A percentile compares a stretch with the other conserved stretches of the same genome.
Conservation (phyloP, 2,888 invertebrate genomes). For the Anorthoa munda region DNA sequence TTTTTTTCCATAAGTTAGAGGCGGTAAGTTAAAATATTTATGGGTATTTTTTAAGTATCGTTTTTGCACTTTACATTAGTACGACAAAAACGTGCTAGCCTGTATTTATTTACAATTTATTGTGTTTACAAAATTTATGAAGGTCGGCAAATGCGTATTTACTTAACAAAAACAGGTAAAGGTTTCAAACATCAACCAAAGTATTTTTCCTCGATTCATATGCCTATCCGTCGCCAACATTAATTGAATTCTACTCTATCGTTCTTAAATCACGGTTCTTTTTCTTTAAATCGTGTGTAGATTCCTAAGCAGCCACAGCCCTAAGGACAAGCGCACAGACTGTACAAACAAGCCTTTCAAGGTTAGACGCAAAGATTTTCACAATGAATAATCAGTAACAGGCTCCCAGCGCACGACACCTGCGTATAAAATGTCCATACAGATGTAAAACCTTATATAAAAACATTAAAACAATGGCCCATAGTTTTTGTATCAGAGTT, state of each 20-base stretch:
- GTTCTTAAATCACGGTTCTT: slow-evolving; percentile 15
- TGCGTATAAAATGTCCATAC: slow-evolving; percentile 18
- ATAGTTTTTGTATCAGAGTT: slow-evolving; percentile 12
- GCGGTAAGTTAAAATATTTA: background rate
- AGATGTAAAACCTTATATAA: slow-evolving; percentile 9
- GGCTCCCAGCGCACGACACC: slow-evolving; percentile 22
- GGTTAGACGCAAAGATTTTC: slow-evolving; percentile 38
- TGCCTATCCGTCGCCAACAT: slow-evolving; percentile 10
- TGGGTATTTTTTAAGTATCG: background rate
- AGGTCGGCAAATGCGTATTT: slow-evolving; percentile 43
- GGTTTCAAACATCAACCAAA: slow-evolving; percentile 41
- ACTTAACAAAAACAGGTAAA: slow-evolving; percentile 54
- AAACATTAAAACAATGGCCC: slow-evolving; percentile 24
- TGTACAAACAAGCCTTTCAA: slow-evolving; percentile 42
- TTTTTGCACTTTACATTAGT: slow-evolving; percentile 25
- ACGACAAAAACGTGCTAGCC: slow-evolving; percentile 36
- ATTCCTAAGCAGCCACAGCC: slow-evolving; percentile 30
- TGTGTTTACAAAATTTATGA: slow-evolving; percentile 39
- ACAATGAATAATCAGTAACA: slow-evolving; percentile 45
- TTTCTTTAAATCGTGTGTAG: slow-evolving; percentile 35
- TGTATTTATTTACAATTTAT: slow-evolving; percentile 41
- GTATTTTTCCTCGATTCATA: slow-evolving; percentile 53
- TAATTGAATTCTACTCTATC: slow-evolving; percentile 53
- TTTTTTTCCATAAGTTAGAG: background rate
- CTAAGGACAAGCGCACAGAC: slow-evolving; percentile 7